Evolutionary conservation across 1,140 invertebrate genomes (phyloP).

Genomic region (Tetraneura akinire): DNA sequence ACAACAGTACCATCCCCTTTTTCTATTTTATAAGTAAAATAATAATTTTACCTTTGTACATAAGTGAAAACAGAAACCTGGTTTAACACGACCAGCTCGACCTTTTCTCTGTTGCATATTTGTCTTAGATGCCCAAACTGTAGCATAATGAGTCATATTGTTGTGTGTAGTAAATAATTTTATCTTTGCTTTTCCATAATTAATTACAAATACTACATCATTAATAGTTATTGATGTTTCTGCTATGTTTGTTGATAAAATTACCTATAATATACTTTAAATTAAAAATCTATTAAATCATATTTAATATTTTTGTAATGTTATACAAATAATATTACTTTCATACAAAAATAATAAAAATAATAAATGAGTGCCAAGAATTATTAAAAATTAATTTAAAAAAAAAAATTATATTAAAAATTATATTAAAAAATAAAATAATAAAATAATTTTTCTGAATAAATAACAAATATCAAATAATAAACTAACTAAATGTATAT

Average conservation of each 20-base stretch:
- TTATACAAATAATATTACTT: too few species aligned
- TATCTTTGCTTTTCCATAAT: conserved; percentile 93
- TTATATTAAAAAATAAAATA: too few species aligned
- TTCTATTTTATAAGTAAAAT: too few species aligned
- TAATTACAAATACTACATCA: conserved; percentile 94
- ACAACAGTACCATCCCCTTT: too few species aligned
- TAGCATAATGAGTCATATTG: conserved; percentile 93
- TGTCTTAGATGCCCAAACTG: conserved; percentile 88
- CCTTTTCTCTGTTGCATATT: conserved; percentile 90
- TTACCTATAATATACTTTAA: conserved; percentile 65
- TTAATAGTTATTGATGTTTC: conserved; percentile 96
- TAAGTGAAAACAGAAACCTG: conserved; percentile 87
- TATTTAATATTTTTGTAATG: too few species aligned
- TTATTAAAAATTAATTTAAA: too few species aligned
- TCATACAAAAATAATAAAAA: too few species aligned
- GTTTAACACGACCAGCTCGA: conserved; percentile 82
- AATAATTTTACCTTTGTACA: conserved; percentile 65
- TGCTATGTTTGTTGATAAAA: conserved; percentile 88
- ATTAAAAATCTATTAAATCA: not conserved
- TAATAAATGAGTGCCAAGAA: too few species aligned
- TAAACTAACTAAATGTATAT: too few species aligned
- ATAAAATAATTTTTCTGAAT: too few species aligned
- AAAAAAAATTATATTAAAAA: too few species aligned
- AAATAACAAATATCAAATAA: too few species aligned
- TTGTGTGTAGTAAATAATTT: conserved; percentile 94